phyloP scores from a whole-genome alignment of 2,113 vertebrate genomes.

The Spermophilus dauricus region DNA sequence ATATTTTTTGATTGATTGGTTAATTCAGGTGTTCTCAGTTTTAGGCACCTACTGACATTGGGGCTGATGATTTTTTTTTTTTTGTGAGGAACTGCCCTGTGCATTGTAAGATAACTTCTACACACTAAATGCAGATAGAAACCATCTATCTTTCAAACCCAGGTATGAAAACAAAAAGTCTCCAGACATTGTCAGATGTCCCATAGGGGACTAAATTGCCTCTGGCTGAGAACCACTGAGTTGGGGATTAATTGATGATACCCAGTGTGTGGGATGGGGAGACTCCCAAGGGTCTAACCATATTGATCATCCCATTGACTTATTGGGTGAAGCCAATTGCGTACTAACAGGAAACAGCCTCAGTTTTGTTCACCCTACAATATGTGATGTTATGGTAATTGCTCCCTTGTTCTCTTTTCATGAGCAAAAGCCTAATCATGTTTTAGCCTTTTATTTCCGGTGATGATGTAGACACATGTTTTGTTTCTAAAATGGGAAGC shows the following conservation, averaged over 20 bases:
- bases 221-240: neutral
- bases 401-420: neutral
- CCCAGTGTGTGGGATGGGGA: neutral
- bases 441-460: slow-evolving; percentile 41
- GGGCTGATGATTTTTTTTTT: neutral
- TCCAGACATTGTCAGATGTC: neutral
- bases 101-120: neutral
- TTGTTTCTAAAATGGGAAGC: neutral
- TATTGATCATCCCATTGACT: neutral
- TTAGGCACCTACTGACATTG: neutral
- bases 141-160: neutral
- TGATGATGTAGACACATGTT: neutral
- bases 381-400: neutral
- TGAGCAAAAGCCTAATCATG: neutral
- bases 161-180: neutral
- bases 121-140: neutral
- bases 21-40: neutral
- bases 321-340: neutral
- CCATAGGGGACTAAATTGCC: neutral
- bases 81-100: neutral
- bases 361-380: neutral
- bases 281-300: neutral
- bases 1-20: neutral
- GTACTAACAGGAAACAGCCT: neutral
- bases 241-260: neutral